These are phyloP conservation scores for Galerucella pusilla DNA, from an alignment of 2,888 invertebrate species.

Conservation along the genomic window DNA sequence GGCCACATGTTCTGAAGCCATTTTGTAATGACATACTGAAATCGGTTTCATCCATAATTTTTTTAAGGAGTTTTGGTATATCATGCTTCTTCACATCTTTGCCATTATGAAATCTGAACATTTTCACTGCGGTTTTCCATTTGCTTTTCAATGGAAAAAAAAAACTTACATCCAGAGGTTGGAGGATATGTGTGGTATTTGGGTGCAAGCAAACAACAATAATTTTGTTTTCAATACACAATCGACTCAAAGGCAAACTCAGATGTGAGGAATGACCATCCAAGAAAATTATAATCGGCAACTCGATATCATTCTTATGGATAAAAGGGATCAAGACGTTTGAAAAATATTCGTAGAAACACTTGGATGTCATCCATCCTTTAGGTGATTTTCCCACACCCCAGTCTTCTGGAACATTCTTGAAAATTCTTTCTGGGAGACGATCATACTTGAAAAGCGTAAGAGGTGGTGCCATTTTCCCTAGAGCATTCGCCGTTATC, in stretches of 20 bases:
- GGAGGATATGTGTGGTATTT: no score
- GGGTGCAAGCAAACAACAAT: neutral
- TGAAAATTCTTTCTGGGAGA: constrained; percentile 16
- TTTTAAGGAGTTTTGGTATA: neutral
- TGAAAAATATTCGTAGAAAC: constrained; percentile 39
- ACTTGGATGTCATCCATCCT: constrained; percentile 37
- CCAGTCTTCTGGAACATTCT: constrained; percentile 28
- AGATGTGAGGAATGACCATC: constrained; percentile 17
- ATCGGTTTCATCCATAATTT: neutral
- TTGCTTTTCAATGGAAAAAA: neutral
- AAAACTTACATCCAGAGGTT: neutral
- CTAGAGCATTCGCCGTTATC: neutral
- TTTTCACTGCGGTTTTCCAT: neutral
- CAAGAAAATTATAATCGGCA: constrained; percentile 11
- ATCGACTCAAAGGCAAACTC: constrained; percentile 6
- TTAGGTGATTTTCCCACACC: constrained; percentile 36
- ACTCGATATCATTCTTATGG: neutral
- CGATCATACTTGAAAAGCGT: constrained; percentile 1
- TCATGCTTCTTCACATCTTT: neutral
- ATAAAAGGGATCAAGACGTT: constrained; percentile 37
- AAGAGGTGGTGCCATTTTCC: no score
- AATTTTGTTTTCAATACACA: constrained; percentile 13
- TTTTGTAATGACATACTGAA: neutral
- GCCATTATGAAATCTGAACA: neutral
- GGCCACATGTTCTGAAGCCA: neutral